These are phyloP conservation scores for Enteromius viviparus DNA, from an alignment of 2,797 vertebrate genomes.

Conservation along the genomic window DNA sequence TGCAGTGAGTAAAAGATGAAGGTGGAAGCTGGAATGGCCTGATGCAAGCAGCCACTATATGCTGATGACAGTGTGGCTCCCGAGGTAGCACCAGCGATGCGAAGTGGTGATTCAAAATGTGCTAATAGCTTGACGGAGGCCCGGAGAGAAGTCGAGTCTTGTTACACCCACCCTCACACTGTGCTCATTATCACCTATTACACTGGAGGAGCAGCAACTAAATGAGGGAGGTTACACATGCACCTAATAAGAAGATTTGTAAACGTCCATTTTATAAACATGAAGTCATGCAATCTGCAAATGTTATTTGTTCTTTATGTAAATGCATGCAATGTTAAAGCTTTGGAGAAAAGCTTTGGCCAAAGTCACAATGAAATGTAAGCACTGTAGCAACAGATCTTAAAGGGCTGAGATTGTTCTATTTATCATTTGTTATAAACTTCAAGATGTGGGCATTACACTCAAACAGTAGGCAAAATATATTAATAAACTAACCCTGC, in stretches of 20 bases:
- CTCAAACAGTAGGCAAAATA: background rate
- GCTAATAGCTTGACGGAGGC: constrained; percentile 41
- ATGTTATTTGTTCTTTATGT: background rate
- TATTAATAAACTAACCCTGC: background rate
- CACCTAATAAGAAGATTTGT: constrained; percentile 18
- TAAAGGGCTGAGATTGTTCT: background rate
- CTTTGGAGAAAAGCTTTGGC: too few relatives aligned
- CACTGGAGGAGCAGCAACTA: constrained; percentile 28
- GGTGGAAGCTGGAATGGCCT: constrained; percentile 10
- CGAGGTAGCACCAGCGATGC: constrained; percentile 4
- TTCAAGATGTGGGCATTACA: background rate
- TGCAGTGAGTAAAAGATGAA: constrained; percentile 33
- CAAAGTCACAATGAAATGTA: background rate
- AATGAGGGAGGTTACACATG: constrained; percentile 19
- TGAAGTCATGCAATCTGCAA: background rate
- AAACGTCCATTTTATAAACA: constrained; percentile 19
- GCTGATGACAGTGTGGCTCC: constrained; percentile 12
- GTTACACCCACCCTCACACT: constrained; percentile 45
- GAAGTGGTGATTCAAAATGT: constrained; percentile 49
- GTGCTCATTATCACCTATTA: constrained; percentile 47
- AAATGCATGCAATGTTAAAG: background rate
- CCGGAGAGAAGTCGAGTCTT: constrained; percentile 29
- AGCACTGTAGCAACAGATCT: background rate
- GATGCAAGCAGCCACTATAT: constrained; percentile 9
- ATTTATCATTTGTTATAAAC: background rate